phyloP scores from a whole-genome alignment of 2,113 vertebrate genomes.

The Anser brachyrhynchus region DNA sequence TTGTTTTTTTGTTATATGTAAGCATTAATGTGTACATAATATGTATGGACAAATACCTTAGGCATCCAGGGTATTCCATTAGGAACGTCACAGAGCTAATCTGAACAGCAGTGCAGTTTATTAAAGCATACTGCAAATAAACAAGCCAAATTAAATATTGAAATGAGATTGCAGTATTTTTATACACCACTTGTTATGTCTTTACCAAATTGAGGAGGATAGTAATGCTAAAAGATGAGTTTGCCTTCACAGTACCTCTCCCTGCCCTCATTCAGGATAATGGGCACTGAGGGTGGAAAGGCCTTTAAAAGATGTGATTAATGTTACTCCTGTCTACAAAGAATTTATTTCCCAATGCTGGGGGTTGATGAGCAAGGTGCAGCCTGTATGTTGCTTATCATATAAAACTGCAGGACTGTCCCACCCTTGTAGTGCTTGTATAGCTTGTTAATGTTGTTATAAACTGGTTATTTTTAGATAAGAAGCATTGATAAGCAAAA shows the following conservation, averaged over 20 bases:
- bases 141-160: neutral
- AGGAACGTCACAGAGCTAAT: neutral
- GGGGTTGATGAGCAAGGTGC: neutral
- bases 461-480: slow-evolving; percentile 1
- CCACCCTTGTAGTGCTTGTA: neutral
- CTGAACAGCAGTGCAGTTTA: neutral
- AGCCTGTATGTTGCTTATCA: neutral
- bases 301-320: neutral
- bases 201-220: neutral
- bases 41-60: fast-evolving
- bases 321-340: neutral
- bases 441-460: neutral
- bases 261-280: neutral
- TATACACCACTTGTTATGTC: neutral
- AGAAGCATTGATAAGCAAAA: neutral
- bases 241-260: neutral
- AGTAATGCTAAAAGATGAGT: neutral
- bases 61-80: neutral
- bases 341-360: neutral
- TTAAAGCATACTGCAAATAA: neutral
- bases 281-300: neutral
- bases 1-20: neutral
- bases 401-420: slow-evolving; percentile 8
- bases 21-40: neutral
- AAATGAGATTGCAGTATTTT: neutral